phyloP scores from a whole-genome alignment of 1,140 invertebrate genomes.

The Trichonephila clavata region DNA sequence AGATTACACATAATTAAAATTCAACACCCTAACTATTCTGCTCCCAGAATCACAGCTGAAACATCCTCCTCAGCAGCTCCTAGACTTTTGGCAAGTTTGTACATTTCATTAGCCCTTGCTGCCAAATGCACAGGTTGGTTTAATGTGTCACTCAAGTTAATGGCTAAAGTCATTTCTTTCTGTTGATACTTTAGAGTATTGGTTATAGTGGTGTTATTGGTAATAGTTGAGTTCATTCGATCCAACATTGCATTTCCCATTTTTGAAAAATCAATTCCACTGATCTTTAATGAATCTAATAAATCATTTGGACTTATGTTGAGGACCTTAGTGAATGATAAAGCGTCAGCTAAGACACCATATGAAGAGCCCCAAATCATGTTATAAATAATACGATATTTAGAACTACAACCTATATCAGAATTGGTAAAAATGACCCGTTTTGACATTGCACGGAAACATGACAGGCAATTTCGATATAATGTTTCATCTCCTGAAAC shows the following conservation, averaged over 20 bases:
- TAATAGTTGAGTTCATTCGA: conserved; percentile 85
- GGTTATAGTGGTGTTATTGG: conserved; percentile 80
- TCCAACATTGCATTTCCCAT: conserved; percentile 94
- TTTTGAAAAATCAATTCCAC: conserved; percentile 89
- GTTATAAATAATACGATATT: conserved; percentile 96
- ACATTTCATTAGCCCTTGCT: conserved; percentile 95
- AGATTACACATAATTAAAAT: too few species aligned
- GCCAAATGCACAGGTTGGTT: conserved; percentile 95
- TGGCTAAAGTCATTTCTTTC: conserved; percentile 93
- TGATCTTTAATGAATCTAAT: conserved; percentile 92
- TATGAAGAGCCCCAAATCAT: conserved; percentile 92
- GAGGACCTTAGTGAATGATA: conserved; percentile 95
- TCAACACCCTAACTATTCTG: conserved; percentile 82
- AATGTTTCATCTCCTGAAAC: conserved; percentile 92
- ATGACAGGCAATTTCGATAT: conserved; percentile 95
- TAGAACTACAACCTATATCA: conserved; percentile 94
- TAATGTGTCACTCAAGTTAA: conserved; percentile 91
- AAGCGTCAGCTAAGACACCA: conserved; percentile 93
- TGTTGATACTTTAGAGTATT: conserved; percentile 95
- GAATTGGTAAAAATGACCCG: conserved; percentile 95
- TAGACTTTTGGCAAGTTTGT: conserved; percentile 95
- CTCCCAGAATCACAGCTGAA: conserved; percentile 93
- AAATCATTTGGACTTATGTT: conserved; percentile 94
- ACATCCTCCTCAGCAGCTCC: conserved; percentile 96
- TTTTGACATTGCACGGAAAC: conserved; percentile 95